Conservation (phyloP, 2,888 invertebrate genomes). For the Stictocephala bisonia region DNA sequence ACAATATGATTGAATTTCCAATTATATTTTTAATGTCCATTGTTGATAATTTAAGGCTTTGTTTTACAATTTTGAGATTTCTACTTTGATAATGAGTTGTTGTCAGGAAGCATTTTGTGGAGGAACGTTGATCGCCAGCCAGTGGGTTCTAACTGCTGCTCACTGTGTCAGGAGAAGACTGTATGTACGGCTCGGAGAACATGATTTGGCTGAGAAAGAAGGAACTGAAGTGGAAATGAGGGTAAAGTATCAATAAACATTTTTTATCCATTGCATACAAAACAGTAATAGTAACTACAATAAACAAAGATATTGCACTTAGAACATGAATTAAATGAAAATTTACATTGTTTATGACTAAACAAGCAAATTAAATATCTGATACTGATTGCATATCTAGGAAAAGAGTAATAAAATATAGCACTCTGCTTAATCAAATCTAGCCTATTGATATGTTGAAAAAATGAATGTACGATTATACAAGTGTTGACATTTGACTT, state of each 20-base stretch:
- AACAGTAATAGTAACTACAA: too few species aligned
- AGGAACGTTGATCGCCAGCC: conserved; percentile 82
- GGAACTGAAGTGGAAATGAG: conserved; percentile 82
- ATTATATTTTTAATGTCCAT: too few species aligned
- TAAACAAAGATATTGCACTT: neutral
- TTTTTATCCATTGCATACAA: neutral
- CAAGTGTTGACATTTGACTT: too few species aligned
- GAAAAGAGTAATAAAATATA: too few species aligned
- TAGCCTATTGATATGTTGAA: too few species aligned
- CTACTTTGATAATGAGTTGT: conserved; percentile 46
- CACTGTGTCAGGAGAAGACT: conserved; percentile 85
- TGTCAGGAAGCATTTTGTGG: conserved; percentile 88
- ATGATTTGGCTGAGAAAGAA: conserved; percentile 80
- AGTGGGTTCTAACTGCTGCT: conserved; percentile 89
- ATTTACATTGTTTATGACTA: neutral
- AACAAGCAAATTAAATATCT: neutral
- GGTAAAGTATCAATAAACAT: conserved; percentile 64
- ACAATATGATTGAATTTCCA: too few species aligned
- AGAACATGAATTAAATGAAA: too few species aligned
- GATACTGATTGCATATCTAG: too few species aligned
- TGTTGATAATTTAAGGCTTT: too few species aligned
- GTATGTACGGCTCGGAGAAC: conserved; percentile 86
- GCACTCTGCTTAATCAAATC: too few species aligned
- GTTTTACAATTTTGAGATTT: conserved; percentile 6
- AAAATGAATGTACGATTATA: too few species aligned